phyloP scores from a whole-genome alignment of 1,140 invertebrate species.

The Lycorma delicatula region DNA sequence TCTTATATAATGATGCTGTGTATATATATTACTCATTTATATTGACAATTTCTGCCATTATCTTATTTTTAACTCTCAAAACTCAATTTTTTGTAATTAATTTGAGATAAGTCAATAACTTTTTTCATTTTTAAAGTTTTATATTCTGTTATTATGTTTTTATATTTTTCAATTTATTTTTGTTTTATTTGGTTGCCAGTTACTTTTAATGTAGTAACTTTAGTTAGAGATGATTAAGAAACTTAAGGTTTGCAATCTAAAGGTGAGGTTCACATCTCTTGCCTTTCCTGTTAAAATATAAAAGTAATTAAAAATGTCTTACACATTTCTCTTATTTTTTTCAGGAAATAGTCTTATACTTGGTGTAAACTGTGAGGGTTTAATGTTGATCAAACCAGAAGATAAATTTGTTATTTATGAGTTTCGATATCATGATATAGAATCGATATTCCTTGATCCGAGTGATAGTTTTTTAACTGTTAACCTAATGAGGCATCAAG shows the following conservation, averaged over 20 bases:
- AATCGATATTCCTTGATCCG: constrained; percentile 84
- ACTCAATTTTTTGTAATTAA: no score
- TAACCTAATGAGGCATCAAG: constrained; percentile 49
- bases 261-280: no score
- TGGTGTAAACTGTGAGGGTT: constrained; percentile 85
- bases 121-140: no score
- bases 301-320: no score
- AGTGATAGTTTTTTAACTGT: constrained; percentile 88
- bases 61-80: neutral
- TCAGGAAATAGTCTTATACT: constrained; percentile 53
- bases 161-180: no score
- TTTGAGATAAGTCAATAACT: no score
- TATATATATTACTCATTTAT: neutral
- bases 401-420: constrained; percentile 85
- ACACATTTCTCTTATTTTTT: constrained; percentile 16
- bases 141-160: no score
- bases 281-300: no score
- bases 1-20: neutral
- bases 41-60: neutral
- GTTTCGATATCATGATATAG: constrained; percentile 79
- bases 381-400: constrained; percentile 78
- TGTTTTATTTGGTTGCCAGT: no score
- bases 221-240: no score
- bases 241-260: no score
- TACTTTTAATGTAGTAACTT: no score